A percentile compares a stretch with the other conserved stretches of the same genome.
These are phyloP conservation scores for Heliconius nattereri DNA, from an alignment of 1,140 invertebrate species.

Conservation along the genomic window DNA sequence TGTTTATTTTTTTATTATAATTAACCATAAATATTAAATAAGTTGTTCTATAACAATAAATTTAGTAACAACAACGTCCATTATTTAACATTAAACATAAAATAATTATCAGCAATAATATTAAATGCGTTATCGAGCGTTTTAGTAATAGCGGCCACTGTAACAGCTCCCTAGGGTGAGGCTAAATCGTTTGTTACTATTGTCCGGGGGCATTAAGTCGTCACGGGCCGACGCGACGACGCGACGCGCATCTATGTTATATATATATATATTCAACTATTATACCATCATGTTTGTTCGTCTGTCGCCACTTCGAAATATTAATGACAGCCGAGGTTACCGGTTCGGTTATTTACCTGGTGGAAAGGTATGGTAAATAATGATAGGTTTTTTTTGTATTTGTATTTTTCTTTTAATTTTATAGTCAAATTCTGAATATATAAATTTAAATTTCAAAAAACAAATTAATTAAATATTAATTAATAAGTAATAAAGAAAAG, in stretches of 20 bases:
- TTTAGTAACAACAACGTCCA: too few relatives aligned
- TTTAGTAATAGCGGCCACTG: constrained; percentile 23
- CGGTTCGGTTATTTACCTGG: too few relatives aligned
- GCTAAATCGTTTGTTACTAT: constrained; percentile 68
- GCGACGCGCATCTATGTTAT: constrained; percentile 24
- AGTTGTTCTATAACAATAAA: too few relatives aligned
- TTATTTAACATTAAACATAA: neutral
- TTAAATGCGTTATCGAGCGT: constrained; percentile 21
- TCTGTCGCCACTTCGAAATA: neutral
- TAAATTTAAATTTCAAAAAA: too few relatives aligned
- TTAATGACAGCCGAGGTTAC: neutral
- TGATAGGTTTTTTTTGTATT: too few relatives aligned
- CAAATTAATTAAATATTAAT: too few relatives aligned
- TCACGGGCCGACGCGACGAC: constrained; percentile 56
- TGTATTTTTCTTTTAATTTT: too few relatives aligned
- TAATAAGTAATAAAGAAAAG: too few relatives aligned
- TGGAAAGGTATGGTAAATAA: too few relatives aligned
- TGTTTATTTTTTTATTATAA: neutral
- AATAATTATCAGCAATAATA: neutral
- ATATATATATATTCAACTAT: neutral
- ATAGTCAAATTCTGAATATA: too few relatives aligned
- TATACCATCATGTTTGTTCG: neutral
- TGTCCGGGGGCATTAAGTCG: constrained; percentile 65
- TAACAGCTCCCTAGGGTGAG: constrained; percentile 52
- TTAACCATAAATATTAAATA: neutral